Conservation (phyloP, 2,888 invertebrate species). For the Drosophila nigricruria region DNA sequence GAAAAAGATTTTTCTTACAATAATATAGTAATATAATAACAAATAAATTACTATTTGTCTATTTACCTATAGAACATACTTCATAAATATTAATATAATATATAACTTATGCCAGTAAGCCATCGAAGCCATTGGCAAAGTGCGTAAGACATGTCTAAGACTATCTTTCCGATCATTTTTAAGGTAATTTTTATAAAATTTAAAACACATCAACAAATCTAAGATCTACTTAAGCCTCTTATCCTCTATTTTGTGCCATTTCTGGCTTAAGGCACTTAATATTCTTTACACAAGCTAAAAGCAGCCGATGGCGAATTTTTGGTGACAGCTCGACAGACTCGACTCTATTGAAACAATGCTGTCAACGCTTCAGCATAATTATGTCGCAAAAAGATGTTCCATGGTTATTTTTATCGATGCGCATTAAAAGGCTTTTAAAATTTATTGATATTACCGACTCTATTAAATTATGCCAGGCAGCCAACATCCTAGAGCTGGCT, state of each 20-base stretch:
- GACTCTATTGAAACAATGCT: constrained; percentile 42
- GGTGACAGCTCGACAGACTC: constrained; percentile 1
- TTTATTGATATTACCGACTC: constrained; percentile 81
- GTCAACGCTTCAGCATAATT: constrained; percentile 63
- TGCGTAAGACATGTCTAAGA: not conserved
- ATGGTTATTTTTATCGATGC: constrained; percentile 73
- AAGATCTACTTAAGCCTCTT: not conserved
- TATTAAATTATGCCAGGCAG: constrained; percentile 77
- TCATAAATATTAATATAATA: not conserved
- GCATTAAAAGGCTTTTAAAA: constrained; percentile 81
- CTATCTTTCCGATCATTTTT: not conserved
- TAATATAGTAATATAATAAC: too few relatives aligned
- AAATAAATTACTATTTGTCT: too few relatives aligned
- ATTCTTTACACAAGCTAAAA: constrained; percentile 2
- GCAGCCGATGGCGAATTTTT: constrained; percentile 12
- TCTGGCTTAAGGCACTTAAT: constrained; percentile 5
- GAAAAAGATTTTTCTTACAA: too few relatives aligned
- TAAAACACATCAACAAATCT: not conserved
- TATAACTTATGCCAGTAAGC: too few relatives aligned
- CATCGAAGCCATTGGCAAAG: not conserved
- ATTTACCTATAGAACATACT: not conserved
- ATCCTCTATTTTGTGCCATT: not conserved
- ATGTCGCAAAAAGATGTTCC: constrained; percentile 65
- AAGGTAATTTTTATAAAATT: not conserved
- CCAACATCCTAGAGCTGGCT: constrained; percentile 43